A percentile compares a stretch with the other conserved stretches of the same genome.
Evolutionary conservation across 2,113 vertebrate species (phyloP).

Genomic region (Platycercus adscitus): DNA sequence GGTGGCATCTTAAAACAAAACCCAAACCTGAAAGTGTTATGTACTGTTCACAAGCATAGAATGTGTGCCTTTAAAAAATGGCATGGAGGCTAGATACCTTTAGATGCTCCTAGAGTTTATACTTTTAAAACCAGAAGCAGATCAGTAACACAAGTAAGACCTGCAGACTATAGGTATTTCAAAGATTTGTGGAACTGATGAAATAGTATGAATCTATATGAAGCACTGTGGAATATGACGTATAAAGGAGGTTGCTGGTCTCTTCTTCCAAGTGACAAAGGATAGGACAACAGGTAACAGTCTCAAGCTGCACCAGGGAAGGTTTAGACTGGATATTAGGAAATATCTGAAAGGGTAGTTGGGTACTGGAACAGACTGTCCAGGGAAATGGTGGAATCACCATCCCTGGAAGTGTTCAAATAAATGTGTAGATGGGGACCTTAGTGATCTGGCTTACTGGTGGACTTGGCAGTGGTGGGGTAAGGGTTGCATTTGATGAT

Average conservation of each 20-base stretch:
- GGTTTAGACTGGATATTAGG: not conserved
- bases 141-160: not conserved
- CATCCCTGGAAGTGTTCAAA: not conserved
- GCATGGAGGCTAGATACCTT: not conserved
- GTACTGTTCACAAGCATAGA: not conserved
- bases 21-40: accelerated
- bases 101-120: not conserved
- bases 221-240: not conserved
- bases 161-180: not conserved
- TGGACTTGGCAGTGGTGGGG: not conserved
- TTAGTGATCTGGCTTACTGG: not conserved
- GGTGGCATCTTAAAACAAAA: accelerated
- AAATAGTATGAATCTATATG: not conserved
- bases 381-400: not conserved
- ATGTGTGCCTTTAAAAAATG: not conserved
- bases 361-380: not conserved
- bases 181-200: not conserved
- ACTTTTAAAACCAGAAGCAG: not conserved
- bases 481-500: too few species aligned
- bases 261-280: not conserved
- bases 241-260: not conserved
- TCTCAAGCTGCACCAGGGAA: not conserved
- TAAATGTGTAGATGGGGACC: not conserved
- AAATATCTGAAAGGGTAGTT: not conserved
- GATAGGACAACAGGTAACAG: not conserved